phyloP scores from a whole-genome alignment of 2,888 invertebrate species.

The Holacanthella duospinosa region DNA sequence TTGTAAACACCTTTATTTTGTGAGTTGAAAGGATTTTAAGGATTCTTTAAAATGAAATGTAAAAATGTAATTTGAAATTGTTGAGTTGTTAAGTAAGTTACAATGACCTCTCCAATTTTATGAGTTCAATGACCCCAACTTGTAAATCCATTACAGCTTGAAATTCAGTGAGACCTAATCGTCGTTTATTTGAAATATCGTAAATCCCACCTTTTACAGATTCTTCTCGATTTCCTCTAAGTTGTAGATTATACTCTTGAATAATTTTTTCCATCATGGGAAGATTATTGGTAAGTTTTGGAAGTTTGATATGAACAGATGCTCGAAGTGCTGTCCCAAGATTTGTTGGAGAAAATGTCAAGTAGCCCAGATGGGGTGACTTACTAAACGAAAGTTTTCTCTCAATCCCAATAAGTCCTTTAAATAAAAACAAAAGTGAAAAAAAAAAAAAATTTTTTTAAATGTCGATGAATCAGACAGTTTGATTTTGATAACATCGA shows the following conservation, averaged over 20 bases:
- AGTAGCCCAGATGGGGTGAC: conserved; percentile 48
- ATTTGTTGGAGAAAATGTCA: conserved; percentile 53
- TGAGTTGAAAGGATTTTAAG: too few relatives aligned
- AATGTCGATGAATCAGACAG: neutral
- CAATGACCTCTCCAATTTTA: conserved; percentile 46
- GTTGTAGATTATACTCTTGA: conserved; percentile 46
- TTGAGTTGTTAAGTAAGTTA: too few relatives aligned
- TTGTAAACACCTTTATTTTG: too few relatives aligned
- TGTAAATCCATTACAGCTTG: conserved; percentile 48
- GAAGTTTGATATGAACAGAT: conserved; percentile 50
- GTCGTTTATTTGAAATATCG: conserved; percentile 48
- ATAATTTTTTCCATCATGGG: conserved; percentile 46
- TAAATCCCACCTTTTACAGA: conserved; percentile 46
- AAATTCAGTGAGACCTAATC: conserved; percentile 48
- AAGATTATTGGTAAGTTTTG: conserved; percentile 43
- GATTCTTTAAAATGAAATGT: too few relatives aligned
- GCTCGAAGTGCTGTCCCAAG: conserved; percentile 51
- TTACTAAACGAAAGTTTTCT: conserved; percentile 46
- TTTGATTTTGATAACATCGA: neutral
- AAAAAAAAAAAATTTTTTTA: conserved; percentile 38
- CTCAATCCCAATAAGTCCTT: conserved; percentile 46
- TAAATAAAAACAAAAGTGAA: too few relatives aligned
- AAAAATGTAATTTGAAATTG: too few relatives aligned
- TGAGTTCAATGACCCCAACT: conserved; percentile 45
- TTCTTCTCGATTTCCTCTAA: conserved; percentile 44